Base-by-base conservation (phyloP, 2,113 vertebrate genomes). In the Esox niger region DNA sequence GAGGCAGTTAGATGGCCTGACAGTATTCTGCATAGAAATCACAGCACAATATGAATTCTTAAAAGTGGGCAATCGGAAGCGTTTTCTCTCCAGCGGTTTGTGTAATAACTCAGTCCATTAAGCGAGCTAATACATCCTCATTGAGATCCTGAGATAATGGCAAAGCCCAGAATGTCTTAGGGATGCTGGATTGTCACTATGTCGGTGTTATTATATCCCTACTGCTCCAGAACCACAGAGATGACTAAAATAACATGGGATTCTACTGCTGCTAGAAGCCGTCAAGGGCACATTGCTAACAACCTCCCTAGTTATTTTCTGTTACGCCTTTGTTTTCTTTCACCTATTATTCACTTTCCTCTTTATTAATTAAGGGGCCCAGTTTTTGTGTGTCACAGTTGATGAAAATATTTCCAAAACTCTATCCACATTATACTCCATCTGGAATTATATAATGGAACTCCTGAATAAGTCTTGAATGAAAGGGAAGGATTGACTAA, bases 101-200 rank as follows among this genome's bases (percentile, higher is more conserved):
- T 21, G 47, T 10, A 54, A 26, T 66, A 29, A 66, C 31, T 54
- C 43, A 57, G 52, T 56, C 52, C 49, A 66, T 63, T 38, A 63
- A 43, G 6, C 33, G 10, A 20, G 29, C 23, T 66, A 54, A 30
- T 66, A n/a, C 32, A 29, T 31, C 46, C 52, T 38, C 10, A 54
- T n/a, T 66, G 64, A 55, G 47, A 52, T 52, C n/a, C 47, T 55
- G 13, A 27, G 15, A 11, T 20, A 59, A 49, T 58, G 33, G 11
- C 9, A 43, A 21, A 11, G 56, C 20, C 26, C 32, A 31, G 33
- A 23, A 20, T 27, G 35, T 55, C 10, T 49, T 27, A 31, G 6
- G 31, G 21, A 33, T n/a, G 35, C 62, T 56, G 17, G 20, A 4
- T 4, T 52, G 47, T 23, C n/a, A 52, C 47, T 21, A 9, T 52